Conservation (phyloP, 2,797 vertebrate species). For the Valencia hispanica region DNA sequence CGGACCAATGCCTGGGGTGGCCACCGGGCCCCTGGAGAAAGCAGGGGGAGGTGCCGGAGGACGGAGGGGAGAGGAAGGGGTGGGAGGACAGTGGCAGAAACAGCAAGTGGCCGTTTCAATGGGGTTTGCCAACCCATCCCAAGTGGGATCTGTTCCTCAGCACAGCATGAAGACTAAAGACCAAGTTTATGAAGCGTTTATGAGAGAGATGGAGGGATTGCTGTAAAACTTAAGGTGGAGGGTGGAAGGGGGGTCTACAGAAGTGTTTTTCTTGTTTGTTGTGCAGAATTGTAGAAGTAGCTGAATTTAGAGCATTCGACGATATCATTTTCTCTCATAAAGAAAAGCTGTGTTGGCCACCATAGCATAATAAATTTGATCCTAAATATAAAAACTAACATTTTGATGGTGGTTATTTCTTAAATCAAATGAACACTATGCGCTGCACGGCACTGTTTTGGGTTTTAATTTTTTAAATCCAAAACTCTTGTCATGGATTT, state of each 20-base stretch:
- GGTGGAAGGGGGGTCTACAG: not conserved
- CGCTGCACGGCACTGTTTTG: slow-evolving; percentile 25
- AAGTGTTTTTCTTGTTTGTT: slow-evolving; percentile 26
- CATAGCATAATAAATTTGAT: slow-evolving; percentile 4
- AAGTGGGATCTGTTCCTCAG: slow-evolving; percentile 79
- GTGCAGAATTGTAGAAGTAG: slow-evolving; percentile 37
- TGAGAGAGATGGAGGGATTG: slow-evolving; percentile 99
- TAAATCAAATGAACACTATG: slow-evolving; percentile 21
- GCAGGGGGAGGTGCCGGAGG: slow-evolving; percentile 32
- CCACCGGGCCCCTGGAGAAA: slow-evolving; percentile 54
- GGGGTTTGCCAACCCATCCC: slow-evolving; percentile 57
- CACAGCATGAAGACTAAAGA: slow-evolving; percentile 96
- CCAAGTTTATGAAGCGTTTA: slow-evolving; percentile 98
- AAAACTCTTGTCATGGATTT: slow-evolving; percentile 23
- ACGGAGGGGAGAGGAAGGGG: slow-evolving; percentile 63
- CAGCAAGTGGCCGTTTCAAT: slow-evolving; percentile 74
- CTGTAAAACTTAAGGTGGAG: slow-evolving; percentile 86
- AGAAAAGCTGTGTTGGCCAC: not conserved
- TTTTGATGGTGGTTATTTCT: slow-evolving; percentile 2
- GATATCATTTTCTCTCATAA: slow-evolving; percentile 22
- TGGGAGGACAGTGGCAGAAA: slow-evolving; percentile 65
- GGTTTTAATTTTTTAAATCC: slow-evolving; percentile 14
- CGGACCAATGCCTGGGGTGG: slow-evolving; percentile 64
- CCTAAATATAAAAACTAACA: not conserved
- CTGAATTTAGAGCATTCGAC: slow-evolving; percentile 15